Conservation (phyloP, 2,797 vertebrate species). For the Nannoperca obscura region DNA sequence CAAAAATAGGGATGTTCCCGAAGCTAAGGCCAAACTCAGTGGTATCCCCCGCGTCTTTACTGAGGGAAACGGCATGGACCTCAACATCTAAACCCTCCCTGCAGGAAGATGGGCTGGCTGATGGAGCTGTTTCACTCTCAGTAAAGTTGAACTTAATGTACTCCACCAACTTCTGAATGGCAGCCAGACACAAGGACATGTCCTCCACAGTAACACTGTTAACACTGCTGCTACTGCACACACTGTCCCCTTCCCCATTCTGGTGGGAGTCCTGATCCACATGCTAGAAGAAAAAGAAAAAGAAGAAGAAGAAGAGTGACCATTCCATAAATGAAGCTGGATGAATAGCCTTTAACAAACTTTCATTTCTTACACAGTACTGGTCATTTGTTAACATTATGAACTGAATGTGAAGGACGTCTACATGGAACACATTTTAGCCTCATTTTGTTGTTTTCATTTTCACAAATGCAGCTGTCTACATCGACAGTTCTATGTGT, state of each 20-base stretch:
- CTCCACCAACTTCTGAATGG: constrained; percentile 92
- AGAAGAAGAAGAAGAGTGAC: background rate
- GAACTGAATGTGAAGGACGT: background rate
- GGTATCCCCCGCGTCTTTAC: constrained; percentile 83
- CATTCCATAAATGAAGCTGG: background rate
- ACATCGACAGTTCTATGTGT: background rate
- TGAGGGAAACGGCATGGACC: constrained; percentile 90
- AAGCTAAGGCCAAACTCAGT: constrained; percentile 93
- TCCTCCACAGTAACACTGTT: constrained; percentile 40
- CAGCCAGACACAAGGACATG: constrained; percentile 87
- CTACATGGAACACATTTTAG: background rate
- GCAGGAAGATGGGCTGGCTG: constrained; percentile 7
- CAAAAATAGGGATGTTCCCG: constrained; percentile 96
- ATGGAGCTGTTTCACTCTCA: constrained; percentile 79
- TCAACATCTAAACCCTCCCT: constrained; percentile 85
- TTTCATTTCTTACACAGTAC: background rate
- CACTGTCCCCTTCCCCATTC: constrained; percentile 70
- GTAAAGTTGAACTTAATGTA: constrained; percentile 96
- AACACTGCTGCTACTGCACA: constrained; percentile 73
- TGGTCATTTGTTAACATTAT: background rate
- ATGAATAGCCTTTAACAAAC: background rate
- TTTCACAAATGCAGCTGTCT: background rate
- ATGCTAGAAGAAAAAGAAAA: constrained; percentile 35
- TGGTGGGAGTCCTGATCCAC: constrained; percentile 48
- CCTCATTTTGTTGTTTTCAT: background rate